phyloP scores from a whole-genome alignment of 2,888 invertebrate genomes.

The Rhagophthalmus giganteus region DNA sequence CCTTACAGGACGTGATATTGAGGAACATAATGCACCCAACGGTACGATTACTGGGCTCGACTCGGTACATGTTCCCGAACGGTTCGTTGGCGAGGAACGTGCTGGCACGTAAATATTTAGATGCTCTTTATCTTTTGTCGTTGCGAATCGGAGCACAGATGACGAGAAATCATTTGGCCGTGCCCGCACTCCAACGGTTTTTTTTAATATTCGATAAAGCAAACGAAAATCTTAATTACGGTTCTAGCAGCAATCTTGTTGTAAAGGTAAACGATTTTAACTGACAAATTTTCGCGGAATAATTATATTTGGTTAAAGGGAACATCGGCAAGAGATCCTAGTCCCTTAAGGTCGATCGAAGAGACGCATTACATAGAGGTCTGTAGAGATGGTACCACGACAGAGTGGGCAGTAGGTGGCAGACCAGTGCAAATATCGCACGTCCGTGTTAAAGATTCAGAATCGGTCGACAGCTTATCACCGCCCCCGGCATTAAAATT shows the following conservation, averaged over 20 bases:
- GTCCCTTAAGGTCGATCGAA: conserved; percentile 40
- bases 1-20: conserved; percentile 78
- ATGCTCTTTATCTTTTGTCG: conserved; percentile 79
- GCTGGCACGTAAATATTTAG: conserved; percentile 79
- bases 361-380: conserved; percentile 60
- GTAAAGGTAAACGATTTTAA: conserved; percentile 10
- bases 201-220: conserved; percentile 82
- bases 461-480: conserved; percentile 65
- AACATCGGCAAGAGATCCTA: conserved; percentile 6
- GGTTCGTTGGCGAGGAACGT: conserved; percentile 75
- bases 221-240: conserved; percentile 55
- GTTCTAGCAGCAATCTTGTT: conserved; percentile 33
- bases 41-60: conserved; percentile 78
- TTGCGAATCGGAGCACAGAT: conserved; percentile 76
- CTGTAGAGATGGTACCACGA: conserved; percentile 62
- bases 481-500: conserved; percentile 55
- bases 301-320: conserved; percentile 3
- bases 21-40: conserved; percentile 82
- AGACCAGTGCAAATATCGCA: conserved; percentile 57
- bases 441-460: conserved; percentile 51
- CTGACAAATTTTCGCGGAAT: no score
- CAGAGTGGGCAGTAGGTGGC: conserved; percentile 65
- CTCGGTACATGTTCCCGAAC: conserved; percentile 78
- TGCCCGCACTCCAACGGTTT: conserved; percentile 72
- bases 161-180: conserved; percentile 73